Percentiles rank a stretch among this genome's conserved stretches.
Evolutionary conservation across 2,797 vertebrate species (phyloP).

Genomic region (Mus caroli): DNA sequence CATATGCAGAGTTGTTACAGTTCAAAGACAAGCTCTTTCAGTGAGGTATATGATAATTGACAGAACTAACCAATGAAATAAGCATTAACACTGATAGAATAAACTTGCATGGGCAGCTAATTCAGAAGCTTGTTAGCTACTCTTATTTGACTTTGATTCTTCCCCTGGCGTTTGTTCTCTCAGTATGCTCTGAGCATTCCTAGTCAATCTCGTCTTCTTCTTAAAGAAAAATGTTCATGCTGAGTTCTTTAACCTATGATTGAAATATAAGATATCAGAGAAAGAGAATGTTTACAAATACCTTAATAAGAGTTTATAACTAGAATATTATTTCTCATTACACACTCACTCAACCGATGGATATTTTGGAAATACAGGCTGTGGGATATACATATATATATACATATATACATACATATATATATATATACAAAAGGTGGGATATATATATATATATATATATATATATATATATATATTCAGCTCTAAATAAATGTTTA

Average conservation of each 20-base stretch:
- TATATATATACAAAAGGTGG: neutral
- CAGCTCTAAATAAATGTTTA: neutral
- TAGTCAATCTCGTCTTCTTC: neutral
- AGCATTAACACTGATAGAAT: slow-evolving; percentile 72
- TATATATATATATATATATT: no score
- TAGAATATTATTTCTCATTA: neutral
- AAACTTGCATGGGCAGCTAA: slow-evolving; percentile 65
- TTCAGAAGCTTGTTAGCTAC: slow-evolving; percentile 68
- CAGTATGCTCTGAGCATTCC: neutral
- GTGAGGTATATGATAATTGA: slow-evolving; percentile 50
- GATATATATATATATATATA: neutral
- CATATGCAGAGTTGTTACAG: slow-evolving; percentile 62
- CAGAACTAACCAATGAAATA: slow-evolving; percentile 62
- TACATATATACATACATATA: neutral
- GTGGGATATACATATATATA: neutral
- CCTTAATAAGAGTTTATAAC: neutral
- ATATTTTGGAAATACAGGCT: neutral
- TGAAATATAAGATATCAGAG: neutral
- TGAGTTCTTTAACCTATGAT: neutral
- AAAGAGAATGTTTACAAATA: neutral
- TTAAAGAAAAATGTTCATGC: neutral
- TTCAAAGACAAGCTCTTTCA: slow-evolving; percentile 57
- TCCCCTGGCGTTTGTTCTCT: slow-evolving; percentile 30
- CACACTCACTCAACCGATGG: neutral
- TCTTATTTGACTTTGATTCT: slow-evolving; percentile 64